These are phyloP conservation scores for Erannis defoliaria DNA, from an alignment of 2,888 invertebrate genomes.

Conservation along the genomic window DNA sequence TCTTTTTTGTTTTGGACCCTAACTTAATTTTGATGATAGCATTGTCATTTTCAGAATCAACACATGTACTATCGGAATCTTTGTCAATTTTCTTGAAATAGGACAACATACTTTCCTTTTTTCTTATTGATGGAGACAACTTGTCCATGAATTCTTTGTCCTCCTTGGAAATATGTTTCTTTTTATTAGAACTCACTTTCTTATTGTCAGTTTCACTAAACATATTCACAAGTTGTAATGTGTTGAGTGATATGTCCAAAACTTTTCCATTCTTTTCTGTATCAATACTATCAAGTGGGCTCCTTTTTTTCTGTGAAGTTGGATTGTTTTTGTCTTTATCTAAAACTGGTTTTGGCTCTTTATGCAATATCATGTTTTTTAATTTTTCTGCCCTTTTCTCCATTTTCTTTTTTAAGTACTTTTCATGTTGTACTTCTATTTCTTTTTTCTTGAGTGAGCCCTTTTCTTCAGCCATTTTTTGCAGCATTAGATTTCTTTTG, in stretches of 20 bases:
- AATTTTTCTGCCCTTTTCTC: constrained; percentile 87
- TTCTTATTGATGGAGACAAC: constrained; percentile 86
- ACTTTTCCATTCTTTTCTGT: constrained; percentile 36
- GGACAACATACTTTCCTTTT: constrained; percentile 87
- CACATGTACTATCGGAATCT: constrained; percentile 50
- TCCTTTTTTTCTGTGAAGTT: constrained; percentile 31
- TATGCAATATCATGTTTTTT: constrained; percentile 76
- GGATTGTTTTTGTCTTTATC: constrained; percentile 34
- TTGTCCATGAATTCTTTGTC: constrained; percentile 82
- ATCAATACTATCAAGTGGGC: constrained; percentile 31
- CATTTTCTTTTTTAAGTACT: constrained; percentile 86
- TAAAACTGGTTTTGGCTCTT: constrained; percentile 51
- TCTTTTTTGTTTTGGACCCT: constrained; percentile 63
- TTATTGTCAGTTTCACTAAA: constrained; percentile 56
- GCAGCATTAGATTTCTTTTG: constrained; percentile 83
- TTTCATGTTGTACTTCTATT: constrained; percentile 84
- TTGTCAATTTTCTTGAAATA: constrained; percentile 86
- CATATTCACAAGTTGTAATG: constrained; percentile 64
- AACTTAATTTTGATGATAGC: constrained; percentile 72
- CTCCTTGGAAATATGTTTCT: constrained; percentile 61
- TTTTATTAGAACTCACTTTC: constrained; percentile 44
- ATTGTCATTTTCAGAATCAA: constrained; percentile 55
- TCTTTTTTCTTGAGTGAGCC: constrained; percentile 87
- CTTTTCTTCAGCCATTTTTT: constrained; percentile 89
- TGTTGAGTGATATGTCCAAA: constrained; percentile 47